phyloP scores from a whole-genome alignment of 2,113 vertebrate genomes.

The Apteryx mantelli region DNA sequence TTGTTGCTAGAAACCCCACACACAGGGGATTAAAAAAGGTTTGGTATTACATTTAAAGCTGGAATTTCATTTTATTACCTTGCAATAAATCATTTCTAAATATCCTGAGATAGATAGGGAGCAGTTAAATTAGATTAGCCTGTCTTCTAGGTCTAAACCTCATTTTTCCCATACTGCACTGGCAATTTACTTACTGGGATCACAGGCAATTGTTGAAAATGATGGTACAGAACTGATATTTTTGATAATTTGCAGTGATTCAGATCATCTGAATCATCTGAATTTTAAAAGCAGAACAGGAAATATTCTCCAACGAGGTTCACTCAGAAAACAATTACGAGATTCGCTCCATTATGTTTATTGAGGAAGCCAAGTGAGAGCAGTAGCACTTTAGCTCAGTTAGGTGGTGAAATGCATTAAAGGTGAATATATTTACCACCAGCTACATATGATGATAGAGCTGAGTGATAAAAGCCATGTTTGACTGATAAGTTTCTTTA shows the following conservation, averaged over 20 bases:
- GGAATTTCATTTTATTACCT: not conserved
- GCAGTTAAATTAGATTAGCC: not conserved
- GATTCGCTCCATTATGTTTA: not conserved
- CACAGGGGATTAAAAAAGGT: not conserved
- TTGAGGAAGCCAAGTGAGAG: not conserved
- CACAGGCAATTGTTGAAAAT: not conserved
- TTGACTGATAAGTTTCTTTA: not conserved
- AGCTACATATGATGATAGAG: not conserved
- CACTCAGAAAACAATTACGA: not conserved
- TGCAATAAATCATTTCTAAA: not conserved
- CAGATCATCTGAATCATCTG: not conserved
- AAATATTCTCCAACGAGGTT: not conserved
- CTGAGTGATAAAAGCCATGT: not conserved
- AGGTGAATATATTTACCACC: not conserved
- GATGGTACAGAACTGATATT: not conserved
- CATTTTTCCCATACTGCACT: not conserved
- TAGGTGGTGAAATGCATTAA: not conserved
- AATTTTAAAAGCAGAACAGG: not conserved
- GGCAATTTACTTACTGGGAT: not conserved
- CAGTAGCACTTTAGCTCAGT: not conserved
- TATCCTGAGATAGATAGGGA: not conserved
- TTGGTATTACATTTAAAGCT: not conserved
- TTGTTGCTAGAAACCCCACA: not conserved
- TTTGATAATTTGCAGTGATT: not conserved
- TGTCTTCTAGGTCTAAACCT: not conserved